Conservation (phyloP, 2,888 invertebrate genomes). For the Drosophila histrio region DNA sequence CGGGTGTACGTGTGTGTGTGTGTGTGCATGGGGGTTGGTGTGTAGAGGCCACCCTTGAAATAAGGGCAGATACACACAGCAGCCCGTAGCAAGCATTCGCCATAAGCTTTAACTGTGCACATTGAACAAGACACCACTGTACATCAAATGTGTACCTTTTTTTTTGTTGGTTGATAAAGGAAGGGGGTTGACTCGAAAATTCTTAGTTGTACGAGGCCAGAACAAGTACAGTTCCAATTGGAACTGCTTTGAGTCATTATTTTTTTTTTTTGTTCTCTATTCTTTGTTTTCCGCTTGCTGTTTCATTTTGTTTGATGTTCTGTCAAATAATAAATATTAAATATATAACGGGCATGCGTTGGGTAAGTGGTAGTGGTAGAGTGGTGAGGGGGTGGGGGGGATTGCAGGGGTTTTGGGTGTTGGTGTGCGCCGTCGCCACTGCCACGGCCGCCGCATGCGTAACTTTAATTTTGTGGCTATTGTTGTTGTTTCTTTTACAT, state of each 20-base stretch:
- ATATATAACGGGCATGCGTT: slow-evolving; percentile 45
- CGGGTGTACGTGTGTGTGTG: slow-evolving; percentile 18
- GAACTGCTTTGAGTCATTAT: slow-evolving; percentile 9
- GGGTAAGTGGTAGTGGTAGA: not conserved
- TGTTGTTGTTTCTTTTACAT: slow-evolving; percentile 29
- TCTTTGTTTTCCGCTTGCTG: slow-evolving; percentile 4
- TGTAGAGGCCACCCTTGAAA: slow-evolving; percentile 43
- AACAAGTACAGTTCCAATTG: slow-evolving; percentile 67
- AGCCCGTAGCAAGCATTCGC: slow-evolving; percentile 19
- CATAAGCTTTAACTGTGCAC: slow-evolving; percentile 9
- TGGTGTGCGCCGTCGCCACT: slow-evolving; percentile 61
- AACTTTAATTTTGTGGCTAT: slow-evolving; percentile 46
- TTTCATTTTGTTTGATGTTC: slow-evolving; percentile 2
- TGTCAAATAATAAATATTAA: not conserved
- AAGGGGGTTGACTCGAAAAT: slow-evolving; percentile 17
- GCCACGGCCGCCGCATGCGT: slow-evolving; percentile 65
- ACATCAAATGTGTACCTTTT: slow-evolving; percentile 2
- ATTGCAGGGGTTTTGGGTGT: not conserved
- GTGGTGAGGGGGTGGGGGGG: not conserved
- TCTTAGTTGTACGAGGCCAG: slow-evolving; percentile 4
- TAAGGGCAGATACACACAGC: slow-evolving; percentile 54
- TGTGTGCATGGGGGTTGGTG: slow-evolving; percentile 34
- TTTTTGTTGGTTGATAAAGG: slow-evolving; percentile 2
- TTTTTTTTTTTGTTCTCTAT: not conserved
- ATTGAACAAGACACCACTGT: slow-evolving; percentile 36